phyloP scores from a whole-genome alignment of 2,888 invertebrate genomes.

The Apodemia duryi region DNA sequence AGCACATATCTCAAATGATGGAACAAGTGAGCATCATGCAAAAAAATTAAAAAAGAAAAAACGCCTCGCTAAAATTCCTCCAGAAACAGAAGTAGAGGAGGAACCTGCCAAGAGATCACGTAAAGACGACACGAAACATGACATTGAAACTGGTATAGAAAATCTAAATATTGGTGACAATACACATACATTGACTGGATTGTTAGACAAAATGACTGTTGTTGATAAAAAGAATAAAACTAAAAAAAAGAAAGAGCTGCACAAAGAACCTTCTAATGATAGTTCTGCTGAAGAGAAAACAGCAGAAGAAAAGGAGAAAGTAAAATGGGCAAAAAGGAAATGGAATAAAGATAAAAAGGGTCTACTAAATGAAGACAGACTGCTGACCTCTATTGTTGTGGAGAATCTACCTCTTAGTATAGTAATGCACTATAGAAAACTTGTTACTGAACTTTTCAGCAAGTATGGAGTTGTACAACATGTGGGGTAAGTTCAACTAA shows the following conservation, averaged over 20 bases:
- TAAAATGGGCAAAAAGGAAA: conserved; percentile 60
- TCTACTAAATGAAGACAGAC: conserved; percentile 34
- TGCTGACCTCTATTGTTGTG: conserved; percentile 45
- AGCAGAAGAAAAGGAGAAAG: conserved; percentile 48
- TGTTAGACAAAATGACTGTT: conserved; percentile 66
- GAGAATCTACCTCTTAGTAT: conserved; percentile 57
- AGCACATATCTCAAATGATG: conserved; percentile 13
- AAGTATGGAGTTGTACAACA: conserved; percentile 53
- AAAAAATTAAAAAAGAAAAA: conserved; percentile 47
- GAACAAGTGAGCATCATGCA: background rate
- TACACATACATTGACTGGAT: conserved; percentile 53
- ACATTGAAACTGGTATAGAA: conserved; percentile 52
- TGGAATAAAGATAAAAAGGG: conserved; percentile 63
- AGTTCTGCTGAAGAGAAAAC: conserved; percentile 32
- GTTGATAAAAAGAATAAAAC: conserved; percentile 52
- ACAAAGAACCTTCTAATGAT: background rate
- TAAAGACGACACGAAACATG: conserved; percentile 47
- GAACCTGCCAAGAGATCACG: conserved; percentile 46
- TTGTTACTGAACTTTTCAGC: conserved; percentile 53
- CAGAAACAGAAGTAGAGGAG: conserved; percentile 34
- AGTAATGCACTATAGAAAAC: conserved; percentile 50
- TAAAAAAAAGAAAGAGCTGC: conserved; percentile 2
- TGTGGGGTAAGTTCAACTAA: conserved; percentile 49
- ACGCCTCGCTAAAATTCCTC: conserved; percentile 30
- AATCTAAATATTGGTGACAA: conserved; percentile 64